phyloP scores from a whole-genome alignment of 2,888 invertebrate genomes.

The Phyllotreta striolata region DNA sequence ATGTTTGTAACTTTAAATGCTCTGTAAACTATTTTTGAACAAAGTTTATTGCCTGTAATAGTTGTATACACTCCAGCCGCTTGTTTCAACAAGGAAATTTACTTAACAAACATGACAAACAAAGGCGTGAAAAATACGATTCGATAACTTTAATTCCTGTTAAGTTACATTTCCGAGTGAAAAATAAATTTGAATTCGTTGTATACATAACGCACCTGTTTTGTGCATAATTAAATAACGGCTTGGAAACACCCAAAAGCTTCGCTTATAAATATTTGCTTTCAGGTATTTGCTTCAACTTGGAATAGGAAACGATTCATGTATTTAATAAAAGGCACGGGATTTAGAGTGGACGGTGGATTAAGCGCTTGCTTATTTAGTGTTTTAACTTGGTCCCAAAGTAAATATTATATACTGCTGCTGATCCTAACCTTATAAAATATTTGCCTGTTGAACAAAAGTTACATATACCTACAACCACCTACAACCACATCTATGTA shows the following conservation, averaged over 20 bases:
- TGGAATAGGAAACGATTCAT: slow-evolving; percentile 4
- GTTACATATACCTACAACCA: too few species aligned
- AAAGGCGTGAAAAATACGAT: slow-evolving; percentile 21
- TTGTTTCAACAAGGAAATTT: slow-evolving; percentile 17
- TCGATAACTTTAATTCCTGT: slow-evolving; percentile 11
- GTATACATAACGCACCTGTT: slow-evolving; percentile 16
- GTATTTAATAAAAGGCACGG: slow-evolving; percentile 5
- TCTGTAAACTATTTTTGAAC: neutral
- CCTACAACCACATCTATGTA: too few species aligned
- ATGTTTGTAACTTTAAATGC: too few species aligned
- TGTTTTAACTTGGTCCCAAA: too few species aligned
- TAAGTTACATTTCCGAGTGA: slow-evolving; percentile 4
- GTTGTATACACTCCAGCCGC: neutral
- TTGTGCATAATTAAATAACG: slow-evolving; percentile 14
- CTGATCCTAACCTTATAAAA: too few species aligned
- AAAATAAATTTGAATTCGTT: slow-evolving; percentile 12
- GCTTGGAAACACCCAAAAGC: slow-evolving; percentile 1
- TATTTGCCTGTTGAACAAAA: too few species aligned
- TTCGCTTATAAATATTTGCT: slow-evolving; percentile 13
- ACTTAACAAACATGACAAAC: slow-evolving; percentile 14
- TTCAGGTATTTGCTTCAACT: slow-evolving; percentile 10
- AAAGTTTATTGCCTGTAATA: slow-evolving; percentile 7
- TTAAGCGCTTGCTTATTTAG: too few species aligned
- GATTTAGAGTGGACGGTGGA: neutral
- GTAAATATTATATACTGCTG: too few species aligned